phyloP scores from a whole-genome alignment of 2,888 invertebrate species.

The Cryptophagus acutangulus region DNA sequence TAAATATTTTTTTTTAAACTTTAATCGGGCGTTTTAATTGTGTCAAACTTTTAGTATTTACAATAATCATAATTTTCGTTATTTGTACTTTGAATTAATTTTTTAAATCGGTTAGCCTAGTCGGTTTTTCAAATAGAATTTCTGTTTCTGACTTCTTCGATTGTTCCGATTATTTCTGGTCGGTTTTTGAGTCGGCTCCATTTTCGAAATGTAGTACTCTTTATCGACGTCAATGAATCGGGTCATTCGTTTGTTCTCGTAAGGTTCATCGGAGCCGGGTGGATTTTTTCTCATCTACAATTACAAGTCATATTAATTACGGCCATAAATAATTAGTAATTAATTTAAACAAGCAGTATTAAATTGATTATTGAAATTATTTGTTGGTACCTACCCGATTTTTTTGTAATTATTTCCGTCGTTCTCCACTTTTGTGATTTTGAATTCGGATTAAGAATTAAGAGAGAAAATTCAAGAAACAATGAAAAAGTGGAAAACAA shows the following conservation, averaged over 20 bases:
- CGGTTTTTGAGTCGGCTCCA: conserved; percentile 17
- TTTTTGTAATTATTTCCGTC: too few species aligned
- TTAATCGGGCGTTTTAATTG: neutral
- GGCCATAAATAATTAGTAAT: conserved; percentile 19
- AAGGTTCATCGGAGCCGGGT: conserved; percentile 58
- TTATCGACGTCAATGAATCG: conserved; percentile 52
- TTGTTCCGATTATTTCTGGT: neutral
- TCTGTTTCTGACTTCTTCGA: neutral
- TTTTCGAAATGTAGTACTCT: conserved; percentile 41
- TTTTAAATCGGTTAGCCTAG: too few species aligned
- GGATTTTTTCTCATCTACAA: conserved; percentile 63
- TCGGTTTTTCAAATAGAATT: neutral
- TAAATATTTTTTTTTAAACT: conserved; percentile 3
- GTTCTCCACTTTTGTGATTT: too few species aligned
- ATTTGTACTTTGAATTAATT: too few species aligned
- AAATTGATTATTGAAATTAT: too few species aligned
- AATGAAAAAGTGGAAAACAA: too few species aligned
- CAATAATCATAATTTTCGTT: neutral
- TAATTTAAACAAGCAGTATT: too few species aligned
- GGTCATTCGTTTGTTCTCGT: conserved; percentile 50
- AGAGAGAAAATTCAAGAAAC: too few species aligned
- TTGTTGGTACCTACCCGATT: too few species aligned
- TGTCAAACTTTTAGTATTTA: neutral
- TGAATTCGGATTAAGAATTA: too few species aligned
- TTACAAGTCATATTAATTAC: conserved; percentile 30